Evolutionary conservation across 2,888 invertebrate genomes (phyloP), one percentile per base, ranked within the genome.

Genomic region (Halictus quadricinctus): DNA sequence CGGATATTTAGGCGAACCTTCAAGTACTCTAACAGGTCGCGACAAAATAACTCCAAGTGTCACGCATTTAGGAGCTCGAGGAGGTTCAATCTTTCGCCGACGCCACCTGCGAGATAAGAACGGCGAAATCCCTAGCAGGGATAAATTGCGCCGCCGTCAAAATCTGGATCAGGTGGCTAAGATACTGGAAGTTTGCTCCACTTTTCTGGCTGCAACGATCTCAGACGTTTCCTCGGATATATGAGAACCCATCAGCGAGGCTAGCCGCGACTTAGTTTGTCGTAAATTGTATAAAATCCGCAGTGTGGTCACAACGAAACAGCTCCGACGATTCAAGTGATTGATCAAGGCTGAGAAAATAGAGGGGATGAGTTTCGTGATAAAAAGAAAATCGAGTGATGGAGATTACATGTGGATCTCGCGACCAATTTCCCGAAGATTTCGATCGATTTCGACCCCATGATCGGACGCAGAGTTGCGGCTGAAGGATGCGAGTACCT

Each of bases 401-500:
- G 54, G 54, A n/a, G 2, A 10, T n/a, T 10, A 54, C 0, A 10
- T 36, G 5, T 54, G 3, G n/a, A 64, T 29, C 29, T 29, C 29
- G 29, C 64, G 7, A 89, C 81, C 77, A 83, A 77, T 76, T 88
- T 79, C 82, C 88, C 88, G 72, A 75, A 58, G 84, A 74, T 76
- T 77, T 41, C 69, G 66, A 77, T 66, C 43, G 29, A 58, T 46
- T 70, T 41, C 69, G 66, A 77, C 72, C 74, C 58, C 48, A 70
- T 73, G 72, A 73, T 48, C 18, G 75, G 75, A n/a, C 13, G 58
- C 41, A 58, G 48, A 72, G 79, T 43, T 50, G 58, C 78, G 64
- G 36, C 66, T 73, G 18, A 80, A 73, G 58, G 83, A 74, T 48
- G 50, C 72, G 60, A 73, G 60, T 70, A 81, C 84, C 81, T 79